Evolutionary conservation across 2,797 vertebrate species (phyloP).

Genomic region (Pterois miles): DNA sequence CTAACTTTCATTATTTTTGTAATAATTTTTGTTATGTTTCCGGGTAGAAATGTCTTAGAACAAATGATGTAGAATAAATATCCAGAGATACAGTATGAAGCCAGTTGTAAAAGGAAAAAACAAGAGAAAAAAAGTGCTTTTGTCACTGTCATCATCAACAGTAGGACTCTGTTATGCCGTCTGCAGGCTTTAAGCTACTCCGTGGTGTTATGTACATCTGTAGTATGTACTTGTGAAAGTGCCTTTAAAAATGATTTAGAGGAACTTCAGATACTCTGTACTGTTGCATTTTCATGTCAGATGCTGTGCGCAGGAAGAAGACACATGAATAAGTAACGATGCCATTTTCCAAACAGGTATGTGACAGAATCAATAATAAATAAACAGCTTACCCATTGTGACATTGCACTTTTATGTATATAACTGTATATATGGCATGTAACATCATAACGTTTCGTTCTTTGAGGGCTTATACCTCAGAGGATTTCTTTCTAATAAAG

Average conservation of each 20-base stretch:
- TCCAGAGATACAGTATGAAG: conserved; percentile 54
- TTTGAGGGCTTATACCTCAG: conserved; percentile 86
- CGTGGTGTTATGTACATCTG: conserved; percentile 91
- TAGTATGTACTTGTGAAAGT: conserved; percentile 98
- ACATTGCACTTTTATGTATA: conserved; percentile 98
- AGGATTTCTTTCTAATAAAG: conserved; percentile 98
- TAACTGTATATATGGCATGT: conserved; percentile 98
- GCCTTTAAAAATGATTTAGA: conserved; percentile 95
- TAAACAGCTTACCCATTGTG: conserved; percentile 92
- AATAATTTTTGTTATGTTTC: conserved; percentile 51
- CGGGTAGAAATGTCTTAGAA: conserved; percentile 58
- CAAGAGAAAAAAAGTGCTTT: conserved; percentile 46
- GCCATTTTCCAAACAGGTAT: conserved; percentile 77
- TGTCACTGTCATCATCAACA: conserved; percentile 59
- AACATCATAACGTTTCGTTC: conserved; percentile 89
- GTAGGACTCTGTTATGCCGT: conserved; percentile 79
- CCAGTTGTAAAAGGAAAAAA: conserved; percentile 43
- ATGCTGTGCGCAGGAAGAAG: conserved; percentile 53
- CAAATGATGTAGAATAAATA: conserved; percentile 53
- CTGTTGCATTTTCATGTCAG: conserved; percentile 78
- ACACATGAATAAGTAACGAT: conserved; percentile 72
- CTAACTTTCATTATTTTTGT: conserved; percentile 77
- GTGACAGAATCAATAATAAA: conserved; percentile 74
- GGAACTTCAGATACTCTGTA: conserved; percentile 89
- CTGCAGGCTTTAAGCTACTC: conserved; percentile 86